Base-by-base conservation (phyloP, 2,797 vertebrate genomes). In the Scleropages formosus region DNA sequence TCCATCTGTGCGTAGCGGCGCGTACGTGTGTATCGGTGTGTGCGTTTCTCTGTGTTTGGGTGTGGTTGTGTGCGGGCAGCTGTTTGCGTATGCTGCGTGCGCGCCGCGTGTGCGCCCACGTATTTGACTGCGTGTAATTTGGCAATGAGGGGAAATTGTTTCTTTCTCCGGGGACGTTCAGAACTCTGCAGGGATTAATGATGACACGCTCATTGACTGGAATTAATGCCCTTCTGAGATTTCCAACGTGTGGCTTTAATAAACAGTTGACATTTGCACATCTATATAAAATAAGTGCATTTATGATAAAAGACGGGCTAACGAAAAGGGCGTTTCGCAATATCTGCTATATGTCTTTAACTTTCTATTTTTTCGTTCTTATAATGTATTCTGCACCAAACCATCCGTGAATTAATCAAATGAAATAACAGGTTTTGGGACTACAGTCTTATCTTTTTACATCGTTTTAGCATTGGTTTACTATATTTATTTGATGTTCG, bases 191-290 rank as follows among this genome's bases (percentile, higher is more conserved):
- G 79, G 82, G 77, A 82, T 78, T 83, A 83, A 85, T 83, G 79
- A 80, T 81, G 83, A 82, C 78, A 75, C 80, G 82, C 74, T 82
- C 78, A 80, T 76, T 78, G 81, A 82, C 78, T 87, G 78, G 78
- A 84, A 85, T 79, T 83, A 84, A 84, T 80, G 53, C 24, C 58
- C 58, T 80, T 20, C 72, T 79, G 78, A 73, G 75, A 78, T 80
- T 67, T 77, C 62, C 72, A 44, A 62, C 49, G 22, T 67, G 26
- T 64, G 62, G 66, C 27, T 46, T 67, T 77, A 56, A 80, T 77
- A 81, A 73, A 75, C 60, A 77, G 44, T 53, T 76, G 46, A 44
- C 47, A 60, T 72, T 66, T 44, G 46, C 44, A 66, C 11, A 53
- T 72, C 56, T 27, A 51, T 59, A 61, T 69, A n/a, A 56, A 24